Conservation (phyloP, 2,888 invertebrate genomes). For the Trissoscelio sp. region DNA sequence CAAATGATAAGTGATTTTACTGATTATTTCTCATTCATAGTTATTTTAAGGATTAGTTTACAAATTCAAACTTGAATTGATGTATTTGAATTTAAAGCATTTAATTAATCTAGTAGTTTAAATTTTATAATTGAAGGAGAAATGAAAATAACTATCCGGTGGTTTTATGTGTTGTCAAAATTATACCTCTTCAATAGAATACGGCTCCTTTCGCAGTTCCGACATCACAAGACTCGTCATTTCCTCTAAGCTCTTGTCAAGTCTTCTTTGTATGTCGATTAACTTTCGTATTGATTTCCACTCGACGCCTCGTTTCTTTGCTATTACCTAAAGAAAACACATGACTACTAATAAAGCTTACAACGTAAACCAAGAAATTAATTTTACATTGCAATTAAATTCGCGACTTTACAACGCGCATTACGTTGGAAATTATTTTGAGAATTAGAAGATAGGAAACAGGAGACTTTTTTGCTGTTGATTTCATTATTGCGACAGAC, state of each 20-base stretch:
- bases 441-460: neutral
- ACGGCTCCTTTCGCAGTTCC: constrained; percentile 87
- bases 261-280: constrained; percentile 89
- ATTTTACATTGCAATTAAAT: constrained; percentile 10
- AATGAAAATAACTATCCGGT: neutral
- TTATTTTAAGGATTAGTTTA: no score
- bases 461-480: no score
- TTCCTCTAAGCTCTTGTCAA: constrained; percentile 87
- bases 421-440: constrained; percentile 10
- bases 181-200: constrained; percentile 88
- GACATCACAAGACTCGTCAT: constrained; percentile 89
- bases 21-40: no score
- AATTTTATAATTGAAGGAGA: no score
- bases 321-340: constrained; percentile 85
- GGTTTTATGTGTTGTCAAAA: constrained; percentile 16
- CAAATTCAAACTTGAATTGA: no score
- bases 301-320: constrained; percentile 86
- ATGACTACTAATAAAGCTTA: constrained; percentile 27
- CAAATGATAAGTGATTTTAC: no score
- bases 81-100: no score
- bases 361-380: constrained; percentile 14
- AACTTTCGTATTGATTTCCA: constrained; percentile 88
- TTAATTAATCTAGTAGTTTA: no score
- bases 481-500: neutral
- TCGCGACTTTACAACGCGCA: neutral